Percentiles rank a stretch among this genome's conserved stretches.
Evolutionary conservation across 2,113 vertebrate species (phyloP).

Genomic region (Abramis brama): DNA sequence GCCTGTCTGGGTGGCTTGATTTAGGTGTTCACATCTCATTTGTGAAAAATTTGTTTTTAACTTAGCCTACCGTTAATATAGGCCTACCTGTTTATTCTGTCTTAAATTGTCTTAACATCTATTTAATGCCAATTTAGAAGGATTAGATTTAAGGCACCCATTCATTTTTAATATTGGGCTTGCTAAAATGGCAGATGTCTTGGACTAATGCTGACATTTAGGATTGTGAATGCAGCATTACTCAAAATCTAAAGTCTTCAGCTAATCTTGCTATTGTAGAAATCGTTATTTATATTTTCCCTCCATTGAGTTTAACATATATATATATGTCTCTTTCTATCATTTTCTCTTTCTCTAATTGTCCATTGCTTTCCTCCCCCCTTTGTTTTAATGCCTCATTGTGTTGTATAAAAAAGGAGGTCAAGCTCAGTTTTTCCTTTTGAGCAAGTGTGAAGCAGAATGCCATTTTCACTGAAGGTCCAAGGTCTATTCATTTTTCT

Average conservation of each 20-base stretch:
- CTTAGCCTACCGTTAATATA: neutral
- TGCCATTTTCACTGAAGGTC: neutral
- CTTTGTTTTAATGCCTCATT: neutral
- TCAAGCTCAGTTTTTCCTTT: slow-evolving; percentile 44
- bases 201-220: too few species aligned
- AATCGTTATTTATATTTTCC: neutral
- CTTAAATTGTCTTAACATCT: too few species aligned
- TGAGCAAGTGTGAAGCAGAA: slow-evolving; percentile 47
- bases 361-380: neutral
- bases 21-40: neutral
- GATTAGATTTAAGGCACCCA: too few species aligned
- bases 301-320: neutral
- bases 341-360: neutral
- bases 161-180: neutral
- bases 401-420: slow-evolving; percentile 35
- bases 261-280: neutral
- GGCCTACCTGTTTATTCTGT: too few species aligned
- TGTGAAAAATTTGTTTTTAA: neutral
- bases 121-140: too few species aligned
- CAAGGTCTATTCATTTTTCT: neutral
- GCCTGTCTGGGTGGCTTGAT: neutral
- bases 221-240: neutral
- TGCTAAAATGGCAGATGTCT: neutral
- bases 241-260: neutral
- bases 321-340: neutral